Evolutionary conservation across 2,113 vertebrate species (phyloP), one percentile per base, ranked within the genome.

Genomic region (Peromyscus leucopus): DNA sequence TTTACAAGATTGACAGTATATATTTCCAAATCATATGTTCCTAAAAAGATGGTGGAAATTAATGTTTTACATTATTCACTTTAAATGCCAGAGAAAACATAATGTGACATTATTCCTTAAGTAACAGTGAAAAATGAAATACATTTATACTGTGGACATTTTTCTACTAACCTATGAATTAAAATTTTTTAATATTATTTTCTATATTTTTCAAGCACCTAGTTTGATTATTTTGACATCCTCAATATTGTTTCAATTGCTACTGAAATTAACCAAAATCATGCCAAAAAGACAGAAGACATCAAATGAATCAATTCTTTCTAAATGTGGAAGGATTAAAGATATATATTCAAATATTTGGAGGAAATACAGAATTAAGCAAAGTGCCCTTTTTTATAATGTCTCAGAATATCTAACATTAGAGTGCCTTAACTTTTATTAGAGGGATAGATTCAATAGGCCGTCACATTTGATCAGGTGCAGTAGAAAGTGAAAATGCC

Each of bases 391-490:
- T 91, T 24, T 89, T 26, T 92, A 91, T 11, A 89, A 85, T 9
- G 39, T 93, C 36, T 22, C 4, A 28, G 39, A 15, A 48, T 78
- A 79, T 90, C 92, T 96, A 55, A 92, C 92, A 9, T 86, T 36
- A 36, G 8, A 67, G 17, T 87, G 17, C 15, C 61, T 11, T 69
- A 36, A 51, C 0, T 36, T 87, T 75, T 93, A 48, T 22, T 36
- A 93, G 15, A 28, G 57, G 28, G 59, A 80, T 82, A 89, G 67
- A 96, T 55, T 89, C 48, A 91, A 55, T 26, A 96, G 15, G 69
- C 9, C 75, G 72, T 92, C 89, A 93, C 86, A 96, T 95, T 85
- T 93, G 31, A 72, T 89, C 12, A 83, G 31, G 24, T 86, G 22
- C 12, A 65, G 5, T 61, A 94, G 28, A 82, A 96, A 94, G n/a